A percentile compares a stretch with the other conserved stretches of the same genome.
These are phyloP conservation scores for Halisarca cf. caerulea DNA, from an alignment of 37 sponge, comb jelly and placozoan genomes.

Conservation along the genomic window DNA sequence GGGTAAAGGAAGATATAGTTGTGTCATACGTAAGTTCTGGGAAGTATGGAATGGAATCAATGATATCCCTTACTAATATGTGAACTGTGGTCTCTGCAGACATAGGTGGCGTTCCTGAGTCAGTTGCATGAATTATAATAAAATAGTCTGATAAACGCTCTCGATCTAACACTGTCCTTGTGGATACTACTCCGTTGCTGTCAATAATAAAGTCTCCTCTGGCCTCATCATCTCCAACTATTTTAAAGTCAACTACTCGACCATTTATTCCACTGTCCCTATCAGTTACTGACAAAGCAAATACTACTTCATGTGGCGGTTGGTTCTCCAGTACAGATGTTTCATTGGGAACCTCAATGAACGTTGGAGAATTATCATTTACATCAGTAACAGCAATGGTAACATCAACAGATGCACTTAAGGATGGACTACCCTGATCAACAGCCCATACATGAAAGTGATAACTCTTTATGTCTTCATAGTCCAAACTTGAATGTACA, in stretches of 20 bases:
- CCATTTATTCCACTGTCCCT: neutral
- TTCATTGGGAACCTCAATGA: neutral
- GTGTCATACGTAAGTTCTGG: neutral
- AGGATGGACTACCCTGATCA: conserved; percentile 26
- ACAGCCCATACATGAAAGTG: conserved; percentile 9
- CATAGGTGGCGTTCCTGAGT: neutral
- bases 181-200: neutral
- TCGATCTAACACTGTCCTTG: neutral
- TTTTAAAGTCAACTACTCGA: neutral
- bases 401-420: neutral
- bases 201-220: neutral
- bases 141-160: neutral
- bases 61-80: neutral
- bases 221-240: neutral
- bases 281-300: neutral
- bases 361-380: conserved; percentile 49
- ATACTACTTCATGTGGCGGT: neutral
- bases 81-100: neutral
- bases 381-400: conserved; percentile 20
- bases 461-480: conserved; percentile 18
- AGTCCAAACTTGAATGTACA: conserved; percentile 7
- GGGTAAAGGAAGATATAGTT: neutral
- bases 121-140: neutral
- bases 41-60: neutral
- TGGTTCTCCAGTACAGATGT: neutral